phyloP scores from a whole-genome alignment of 2,797 vertebrate genomes.

The Platyrinchus mystaceus region DNA sequence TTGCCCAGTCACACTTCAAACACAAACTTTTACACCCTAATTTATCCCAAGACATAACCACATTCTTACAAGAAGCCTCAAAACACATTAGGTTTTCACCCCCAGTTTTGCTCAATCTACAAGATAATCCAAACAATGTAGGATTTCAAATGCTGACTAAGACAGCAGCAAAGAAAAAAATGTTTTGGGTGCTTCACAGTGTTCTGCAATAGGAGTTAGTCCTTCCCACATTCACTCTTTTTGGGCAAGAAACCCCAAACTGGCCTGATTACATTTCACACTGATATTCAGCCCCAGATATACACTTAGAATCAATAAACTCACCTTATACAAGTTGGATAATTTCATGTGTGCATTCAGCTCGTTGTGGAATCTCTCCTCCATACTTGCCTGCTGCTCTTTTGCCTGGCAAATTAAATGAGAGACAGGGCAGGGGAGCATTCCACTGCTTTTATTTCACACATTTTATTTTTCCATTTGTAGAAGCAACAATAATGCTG shows the following conservation, averaged over 20 bases:
- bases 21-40: background rate
- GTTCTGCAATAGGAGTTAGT: background rate
- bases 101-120: background rate
- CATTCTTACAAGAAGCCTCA: background rate
- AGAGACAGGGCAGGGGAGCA: background rate
- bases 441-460: background rate
- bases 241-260: fast-evolving
- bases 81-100: background rate
- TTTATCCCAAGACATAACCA: background rate
- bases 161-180: background rate
- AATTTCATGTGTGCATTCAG: conserved; percentile 95
- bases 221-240: background rate
- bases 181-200: background rate
- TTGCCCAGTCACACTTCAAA: background rate
- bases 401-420: conserved; percentile 79
- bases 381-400: conserved; percentile 87
- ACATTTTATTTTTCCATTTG: background rate
- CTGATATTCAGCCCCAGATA: background rate
- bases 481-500: background rate
- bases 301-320: background rate
- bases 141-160: background rate
- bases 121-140: background rate
- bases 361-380: conserved; percentile 94
- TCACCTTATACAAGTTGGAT: conserved; percentile 93
- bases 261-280: background rate